Conservation (phyloP, 2,888 invertebrate species). For the Entomobrya proxima region DNA sequence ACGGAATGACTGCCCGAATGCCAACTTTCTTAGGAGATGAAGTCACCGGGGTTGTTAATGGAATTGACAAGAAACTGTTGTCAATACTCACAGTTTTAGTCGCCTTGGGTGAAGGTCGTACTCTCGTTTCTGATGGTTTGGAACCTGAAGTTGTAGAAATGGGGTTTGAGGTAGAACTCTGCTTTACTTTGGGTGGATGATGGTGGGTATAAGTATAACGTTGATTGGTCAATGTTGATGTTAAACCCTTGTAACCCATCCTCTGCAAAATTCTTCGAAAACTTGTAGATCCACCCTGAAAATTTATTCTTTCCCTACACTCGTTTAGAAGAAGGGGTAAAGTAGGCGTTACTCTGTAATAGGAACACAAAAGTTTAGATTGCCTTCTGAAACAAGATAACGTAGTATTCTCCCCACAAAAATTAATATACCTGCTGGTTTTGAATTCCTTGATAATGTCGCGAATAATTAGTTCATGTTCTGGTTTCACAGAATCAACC, state of each 20-base stretch:
- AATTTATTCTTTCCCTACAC: slow-evolving; percentile 70
- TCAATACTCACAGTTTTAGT: background rate
- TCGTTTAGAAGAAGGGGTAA: slow-evolving; percentile 70
- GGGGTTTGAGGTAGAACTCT: background rate
- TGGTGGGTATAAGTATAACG: background rate
- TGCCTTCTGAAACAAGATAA: background rate
- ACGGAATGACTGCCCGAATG: background rate
- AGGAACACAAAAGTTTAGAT: background rate
- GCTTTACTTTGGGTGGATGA: background rate
- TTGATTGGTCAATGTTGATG: slow-evolving; percentile 12
- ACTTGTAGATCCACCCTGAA: slow-evolving; percentile 73
- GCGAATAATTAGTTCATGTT: slow-evolving; percentile 70
- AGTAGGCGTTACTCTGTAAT: slow-evolving; percentile 70
- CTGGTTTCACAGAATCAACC: slow-evolving; percentile 70
- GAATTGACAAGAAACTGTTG: slow-evolving; percentile 22
- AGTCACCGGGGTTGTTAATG: background rate
- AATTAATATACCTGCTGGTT: slow-evolving; percentile 71
- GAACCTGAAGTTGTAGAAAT: background rate
- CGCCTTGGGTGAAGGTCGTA: background rate
- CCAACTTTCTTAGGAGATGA: slow-evolving; percentile 6
- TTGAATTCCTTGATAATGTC: slow-evolving; percentile 70
- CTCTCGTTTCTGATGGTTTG: background rate
- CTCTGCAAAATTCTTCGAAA: slow-evolving; percentile 72
- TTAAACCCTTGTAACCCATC: slow-evolving; percentile 72
- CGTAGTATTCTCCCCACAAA: too few relatives aligned